A percentile compares a stretch with the other conserved stretches of the same genome.
Conservation (phyloP, 2,113 vertebrate genomes). For the Tangachromis dhanisi region DNA sequence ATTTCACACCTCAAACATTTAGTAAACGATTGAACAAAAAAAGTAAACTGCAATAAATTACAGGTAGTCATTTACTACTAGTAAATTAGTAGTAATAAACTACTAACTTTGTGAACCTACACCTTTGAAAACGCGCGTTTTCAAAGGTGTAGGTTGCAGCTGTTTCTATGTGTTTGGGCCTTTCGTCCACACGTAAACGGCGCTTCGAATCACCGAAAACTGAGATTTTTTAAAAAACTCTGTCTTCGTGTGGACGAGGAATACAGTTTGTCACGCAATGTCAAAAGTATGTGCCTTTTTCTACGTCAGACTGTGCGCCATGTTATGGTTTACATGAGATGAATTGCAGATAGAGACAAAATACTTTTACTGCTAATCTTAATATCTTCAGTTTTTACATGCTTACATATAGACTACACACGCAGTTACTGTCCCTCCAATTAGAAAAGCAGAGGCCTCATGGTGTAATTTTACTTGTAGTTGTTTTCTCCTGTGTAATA, state of each 20-base stretch:
- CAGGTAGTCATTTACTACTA: not conserved
- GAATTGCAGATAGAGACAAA: not conserved
- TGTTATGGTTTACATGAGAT: not conserved
- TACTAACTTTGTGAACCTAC: not conserved
- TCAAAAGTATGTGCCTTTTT: not conserved
- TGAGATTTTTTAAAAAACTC: accelerated
- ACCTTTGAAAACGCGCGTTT: not conserved
- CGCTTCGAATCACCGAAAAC: accelerated
- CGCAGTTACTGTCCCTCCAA: not conserved
- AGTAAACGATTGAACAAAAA: not conserved
- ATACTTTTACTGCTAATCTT: not conserved
- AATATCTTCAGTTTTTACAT: not conserved
- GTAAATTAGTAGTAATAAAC: not conserved
- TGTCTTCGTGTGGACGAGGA: not conserved
- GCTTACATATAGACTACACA: not conserved
- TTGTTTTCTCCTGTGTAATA: not conserved
- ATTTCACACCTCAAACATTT: not conserved
- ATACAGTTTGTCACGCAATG: not conserved
- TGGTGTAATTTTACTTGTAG: not conserved
- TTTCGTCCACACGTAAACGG: not conserved
- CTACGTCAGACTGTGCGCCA: not conserved
- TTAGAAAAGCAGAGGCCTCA: not conserved
- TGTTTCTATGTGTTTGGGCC: not conserved
- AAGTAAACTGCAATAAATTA: not conserved
- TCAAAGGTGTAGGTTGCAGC: not conserved